Conservation (phyloP, 1,140 invertebrate species). For the Augochlora pura region DNA sequence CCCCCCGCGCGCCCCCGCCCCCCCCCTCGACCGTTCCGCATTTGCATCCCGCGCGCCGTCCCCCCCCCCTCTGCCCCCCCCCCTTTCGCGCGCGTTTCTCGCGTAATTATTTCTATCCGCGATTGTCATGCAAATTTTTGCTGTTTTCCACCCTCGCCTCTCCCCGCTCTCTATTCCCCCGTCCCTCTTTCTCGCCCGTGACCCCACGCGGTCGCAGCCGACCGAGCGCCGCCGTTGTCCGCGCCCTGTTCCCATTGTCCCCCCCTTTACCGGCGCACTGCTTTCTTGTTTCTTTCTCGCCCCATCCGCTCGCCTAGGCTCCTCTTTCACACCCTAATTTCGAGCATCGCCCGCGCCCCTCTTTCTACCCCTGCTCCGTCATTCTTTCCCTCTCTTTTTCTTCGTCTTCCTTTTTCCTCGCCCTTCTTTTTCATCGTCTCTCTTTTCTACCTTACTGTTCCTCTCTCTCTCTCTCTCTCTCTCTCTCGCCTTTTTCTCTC, state of each 20-base stretch:
- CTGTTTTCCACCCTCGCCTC: constrained; percentile 59
- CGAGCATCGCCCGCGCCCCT: neutral
- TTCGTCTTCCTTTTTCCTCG: no score
- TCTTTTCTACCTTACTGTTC: no score
- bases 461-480: no score
- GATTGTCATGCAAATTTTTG: constrained; percentile 79
- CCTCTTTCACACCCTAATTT: constrained; percentile 23
- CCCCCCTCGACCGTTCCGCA: constrained; percentile 42
- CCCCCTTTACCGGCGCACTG: neutral
- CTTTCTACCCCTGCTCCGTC: neutral
- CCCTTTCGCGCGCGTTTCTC: constrained; percentile 68
- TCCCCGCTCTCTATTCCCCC: constrained; percentile 2
- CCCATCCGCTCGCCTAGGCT: neutral
- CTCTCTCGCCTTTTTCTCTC: no score
- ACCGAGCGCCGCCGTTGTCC: constrained; percentile 1
- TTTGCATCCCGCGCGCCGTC: constrained; percentile 58
- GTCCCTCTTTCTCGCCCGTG: neutral
- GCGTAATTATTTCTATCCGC: constrained; percentile 78
- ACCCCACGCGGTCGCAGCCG: no score
- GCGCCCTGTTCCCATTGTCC: constrained; percentile 9
- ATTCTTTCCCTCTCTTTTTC: neutral
- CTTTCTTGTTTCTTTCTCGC: constrained; percentile 5
- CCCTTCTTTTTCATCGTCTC: no score
- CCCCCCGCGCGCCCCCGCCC: neutral
- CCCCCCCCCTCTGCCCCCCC: constrained; percentile 58